Percentiles rank a stretch among this genome's conserved stretches.
These are phyloP conservation scores for Macrophya annulata DNA, from an alignment of 2,888 invertebrate genomes.

Conservation along the genomic window DNA sequence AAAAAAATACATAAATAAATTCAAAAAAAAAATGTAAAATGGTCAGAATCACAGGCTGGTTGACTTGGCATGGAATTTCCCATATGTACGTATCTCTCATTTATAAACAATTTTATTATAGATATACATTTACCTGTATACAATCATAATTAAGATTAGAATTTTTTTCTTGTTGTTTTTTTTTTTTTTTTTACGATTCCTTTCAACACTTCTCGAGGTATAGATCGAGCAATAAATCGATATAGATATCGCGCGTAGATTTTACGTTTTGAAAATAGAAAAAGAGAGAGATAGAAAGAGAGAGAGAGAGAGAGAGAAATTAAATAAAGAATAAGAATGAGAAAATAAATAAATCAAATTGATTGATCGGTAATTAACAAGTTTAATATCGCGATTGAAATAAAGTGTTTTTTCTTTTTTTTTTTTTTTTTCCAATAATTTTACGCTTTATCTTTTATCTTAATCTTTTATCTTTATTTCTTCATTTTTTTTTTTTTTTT, in stretches of 20 bases:
- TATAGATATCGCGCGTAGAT: conserved; percentile 8
- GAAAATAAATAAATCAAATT: conserved; percentile 19
- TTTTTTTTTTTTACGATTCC: not conserved
- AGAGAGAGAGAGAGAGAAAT: not conserved
- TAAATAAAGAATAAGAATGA: not conserved
- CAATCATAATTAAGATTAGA: not conserved
- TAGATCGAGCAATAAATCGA: not conserved
- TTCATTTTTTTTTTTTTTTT: no score
- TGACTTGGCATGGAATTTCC: no score
- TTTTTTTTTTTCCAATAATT: not conserved
- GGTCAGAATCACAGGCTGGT: no score
- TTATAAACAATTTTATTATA: no score
- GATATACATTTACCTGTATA: not conserved
- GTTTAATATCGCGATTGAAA: not conserved
- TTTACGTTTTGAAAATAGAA: not conserved
- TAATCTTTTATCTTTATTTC: not conserved
- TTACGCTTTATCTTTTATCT: not conserved
- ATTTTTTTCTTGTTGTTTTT: not conserved
- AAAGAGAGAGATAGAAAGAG: not conserved
- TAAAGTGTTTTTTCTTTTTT: no score
- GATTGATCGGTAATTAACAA: conserved; percentile 38
- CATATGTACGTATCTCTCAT: no score
- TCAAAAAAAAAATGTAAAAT: no score
- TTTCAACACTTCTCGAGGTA: not conserved
- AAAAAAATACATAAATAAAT: no score